These are phyloP conservation scores for Centropus bengalensis DNA, from an alignment of 2,113 vertebrate species.

Conservation along the genomic window DNA sequence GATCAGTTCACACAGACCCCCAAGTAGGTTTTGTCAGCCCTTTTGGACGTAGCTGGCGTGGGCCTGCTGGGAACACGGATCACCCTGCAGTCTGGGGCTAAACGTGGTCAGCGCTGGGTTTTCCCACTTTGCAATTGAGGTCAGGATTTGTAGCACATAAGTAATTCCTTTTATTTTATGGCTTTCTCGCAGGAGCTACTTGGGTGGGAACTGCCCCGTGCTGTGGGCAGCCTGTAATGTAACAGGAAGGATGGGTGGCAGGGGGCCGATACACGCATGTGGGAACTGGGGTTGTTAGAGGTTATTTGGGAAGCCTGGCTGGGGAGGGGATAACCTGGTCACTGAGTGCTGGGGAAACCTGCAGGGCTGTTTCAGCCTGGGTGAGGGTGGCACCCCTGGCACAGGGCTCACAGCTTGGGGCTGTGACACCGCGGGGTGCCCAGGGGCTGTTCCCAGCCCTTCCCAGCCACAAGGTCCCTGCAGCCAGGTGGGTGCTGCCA, in stretches of 20 bases:
- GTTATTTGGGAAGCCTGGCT: neutral
- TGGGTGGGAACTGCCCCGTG: neutral
- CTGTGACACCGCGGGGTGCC: too few relatives aligned
- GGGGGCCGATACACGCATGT: fast-evolving
- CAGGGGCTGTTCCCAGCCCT: too few relatives aligned
- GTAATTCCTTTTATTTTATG: neutral
- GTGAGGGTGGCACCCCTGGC: neutral
- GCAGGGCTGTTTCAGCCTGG: neutral
- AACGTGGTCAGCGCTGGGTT: neutral
- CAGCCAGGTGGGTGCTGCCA: neutral
- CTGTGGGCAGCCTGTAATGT: neutral
- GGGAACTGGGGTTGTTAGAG: neutral
- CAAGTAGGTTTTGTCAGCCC: neutral
- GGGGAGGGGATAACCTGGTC: neutral
- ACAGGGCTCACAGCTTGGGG: neutral
- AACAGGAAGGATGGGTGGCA: neutral
- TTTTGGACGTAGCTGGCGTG: too few relatives aligned
- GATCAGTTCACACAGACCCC: neutral
- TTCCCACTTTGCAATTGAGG: neutral
- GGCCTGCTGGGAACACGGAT: neutral
- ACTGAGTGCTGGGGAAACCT: neutral
- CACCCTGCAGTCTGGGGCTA: neutral
- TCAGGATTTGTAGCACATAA: neutral
- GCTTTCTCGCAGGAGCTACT: neutral
- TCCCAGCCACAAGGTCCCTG: neutral